Base-by-base conservation (phyloP, 2,113 vertebrate genomes). In the Petrocephalus microphthalmus region DNA sequence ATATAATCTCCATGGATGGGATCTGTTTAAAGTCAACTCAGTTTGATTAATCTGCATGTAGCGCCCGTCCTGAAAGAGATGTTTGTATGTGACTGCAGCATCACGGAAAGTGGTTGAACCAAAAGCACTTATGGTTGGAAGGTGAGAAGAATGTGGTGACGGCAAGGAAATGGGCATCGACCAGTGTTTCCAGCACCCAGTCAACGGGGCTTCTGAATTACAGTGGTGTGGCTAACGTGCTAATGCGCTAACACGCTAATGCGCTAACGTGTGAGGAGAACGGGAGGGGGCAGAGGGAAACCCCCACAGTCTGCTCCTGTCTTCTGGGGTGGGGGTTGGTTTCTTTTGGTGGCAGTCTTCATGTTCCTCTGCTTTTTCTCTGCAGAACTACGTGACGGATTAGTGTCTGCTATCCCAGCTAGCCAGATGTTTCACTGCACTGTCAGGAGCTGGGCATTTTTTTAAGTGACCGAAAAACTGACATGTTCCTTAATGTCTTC, bases 361-460 rank as follows among this genome's bases (percentile, higher is more conserved):
- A 45, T 71, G 22, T 88, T 49, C 25, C 33, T 33, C 33, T n/a
- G 89, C 87, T 87, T 87, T 89, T 91, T 90, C 86, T 33, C 64
- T 87, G 87, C 87, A 83, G 89, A 88, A 86, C 87, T 87, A 89
- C 84, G 85, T 83, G 87, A 89, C 67, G 57, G 87, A 83, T 33
- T 87, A 89, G 82, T 54, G 86, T 89, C 42, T 86, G 90, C 91
- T 92, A 88, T 91, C 89, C 84, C 64, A 87, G 90, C 89, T 87
- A 85, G 92, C 92, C 92, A 93, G 90, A 93, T 93, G 91, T 93
- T 93, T 94, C 92, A 89, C 91, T 94, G 92, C 86, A 90, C 85
- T 90, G 91, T 89, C 92, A 88, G 91, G 91, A 91, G 90, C 90
- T 91, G 90, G 91, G 89, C 90, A 90, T 90, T 90, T 33, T 33